Base-by-base conservation (phyloP, 2,797 vertebrate genomes). In the Rhinogobio ventralis region DNA sequence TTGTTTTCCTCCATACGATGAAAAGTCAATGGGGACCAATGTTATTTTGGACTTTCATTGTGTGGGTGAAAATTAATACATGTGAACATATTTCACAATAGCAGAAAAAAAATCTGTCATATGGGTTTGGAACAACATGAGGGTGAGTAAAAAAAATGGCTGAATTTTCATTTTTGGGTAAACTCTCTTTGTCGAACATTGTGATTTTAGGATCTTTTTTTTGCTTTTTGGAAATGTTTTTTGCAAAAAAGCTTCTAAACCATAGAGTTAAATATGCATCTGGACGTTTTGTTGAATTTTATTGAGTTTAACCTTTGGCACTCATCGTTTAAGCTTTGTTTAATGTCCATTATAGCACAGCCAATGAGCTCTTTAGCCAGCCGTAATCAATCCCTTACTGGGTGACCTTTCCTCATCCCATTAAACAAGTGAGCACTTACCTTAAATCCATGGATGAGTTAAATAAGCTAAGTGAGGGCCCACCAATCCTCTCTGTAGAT, bases 321-420 rank as follows among this genome's bases (percentile, higher is more conserved):
- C 39, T 62, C 51, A 46, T 84, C 53, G 5, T n/a, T 42, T 69
- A 77, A 84, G 66, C n/a, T 68, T 78, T 19, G 74, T 71, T 84
- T 84, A 84, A 78, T 84, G 74, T 84, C 49, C 53, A 84, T 71
- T 62, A 60, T 36, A 71, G 83, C 30, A 2, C 19, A 78, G 74
- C 71, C 83, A 79, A 79, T 78, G 66, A 72, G 20, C 66, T 79
- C 53, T 84, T 78, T 62, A 71, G 83, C 49, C 25, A 79, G 39
- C 28, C n/a, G 1, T 68, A 19, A 83, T 84, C 75, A 79, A 72
- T 84, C 64, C 33, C 25, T 71, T 78, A 78, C 25, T 78, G 83
- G 20, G 15, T 84, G 83, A 84, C 83, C 83, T 84, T 84, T 79
- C 75, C 39, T 79, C 36, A 60, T 79, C 53, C 83, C 75, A 49